A percentile compares a stretch with the other conserved stretches of the same genome.
phyloP scores from a whole-genome alignment of 2,888 invertebrate species.

The Nomada lathburiana region DNA sequence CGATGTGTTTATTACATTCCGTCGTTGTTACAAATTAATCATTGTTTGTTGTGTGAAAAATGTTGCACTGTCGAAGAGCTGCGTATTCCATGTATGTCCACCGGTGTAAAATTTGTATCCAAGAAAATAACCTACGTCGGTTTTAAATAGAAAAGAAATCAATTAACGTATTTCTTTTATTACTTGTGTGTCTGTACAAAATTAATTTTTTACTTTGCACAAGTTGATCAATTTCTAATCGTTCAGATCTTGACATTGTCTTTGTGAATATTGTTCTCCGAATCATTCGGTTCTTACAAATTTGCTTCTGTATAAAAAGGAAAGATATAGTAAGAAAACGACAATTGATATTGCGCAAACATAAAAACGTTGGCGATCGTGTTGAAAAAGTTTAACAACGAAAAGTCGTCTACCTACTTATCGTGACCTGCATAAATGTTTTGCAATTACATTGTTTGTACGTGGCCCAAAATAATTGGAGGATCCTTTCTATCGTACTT shows the following conservation, averaged over 20 bases:
- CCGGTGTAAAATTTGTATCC: not conserved
- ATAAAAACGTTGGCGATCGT: not conserved
- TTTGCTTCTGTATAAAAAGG: not conserved
- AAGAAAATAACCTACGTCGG: not conserved
- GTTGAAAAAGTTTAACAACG: slow-evolving; percentile 1
- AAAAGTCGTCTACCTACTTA: slow-evolving; percentile 29
- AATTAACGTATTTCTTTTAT: too few species aligned
- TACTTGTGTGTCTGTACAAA: too few species aligned
- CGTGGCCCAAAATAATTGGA: slow-evolving; percentile 28
- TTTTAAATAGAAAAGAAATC: too few species aligned
- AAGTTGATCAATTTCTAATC: not conserved
- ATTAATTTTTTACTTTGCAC: too few species aligned
- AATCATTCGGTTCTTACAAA: not conserved
- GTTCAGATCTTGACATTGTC: not conserved
- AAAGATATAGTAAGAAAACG: not conserved
- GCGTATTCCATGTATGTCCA: too few species aligned
- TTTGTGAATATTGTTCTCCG: not conserved
- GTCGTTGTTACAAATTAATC: too few species aligned
- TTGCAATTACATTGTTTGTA: slow-evolving; percentile 28
- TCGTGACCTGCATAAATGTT: slow-evolving; percentile 39
- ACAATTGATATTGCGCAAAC: not conserved
- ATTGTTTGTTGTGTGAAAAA: not conserved
- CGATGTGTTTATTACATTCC: too few species aligned
- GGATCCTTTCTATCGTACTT: not conserved
- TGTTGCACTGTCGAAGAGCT: not conserved